These are phyloP conservation scores for Gila orcuttii DNA, from an alignment of 2,113 vertebrate species.

Conservation along the genomic window DNA sequence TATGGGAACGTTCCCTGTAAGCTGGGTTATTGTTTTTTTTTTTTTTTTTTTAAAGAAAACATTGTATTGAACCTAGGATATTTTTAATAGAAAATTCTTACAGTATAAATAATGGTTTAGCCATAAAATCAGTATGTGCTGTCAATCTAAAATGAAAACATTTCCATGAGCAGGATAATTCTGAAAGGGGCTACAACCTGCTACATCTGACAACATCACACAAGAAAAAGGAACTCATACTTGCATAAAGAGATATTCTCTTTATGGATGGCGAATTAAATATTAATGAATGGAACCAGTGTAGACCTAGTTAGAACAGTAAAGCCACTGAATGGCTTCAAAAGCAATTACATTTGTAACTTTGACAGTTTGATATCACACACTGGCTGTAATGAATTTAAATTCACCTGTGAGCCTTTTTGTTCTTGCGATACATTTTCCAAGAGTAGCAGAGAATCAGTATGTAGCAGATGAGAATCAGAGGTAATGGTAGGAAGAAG, in stretches of 20 bases:
- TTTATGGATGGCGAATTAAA: not conserved
- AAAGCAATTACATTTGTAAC: not conserved
- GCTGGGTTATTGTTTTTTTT: no score
- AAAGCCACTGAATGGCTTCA: not conserved
- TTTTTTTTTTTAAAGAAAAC: not conserved
- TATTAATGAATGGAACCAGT: not conserved
- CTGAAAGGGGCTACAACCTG: not conserved
- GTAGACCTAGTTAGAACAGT: not conserved
- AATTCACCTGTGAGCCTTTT: slow-evolving; percentile 67
- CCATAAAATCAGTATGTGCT: not conserved
- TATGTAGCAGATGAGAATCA: slow-evolving; percentile 69
- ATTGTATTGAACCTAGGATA: not conserved
- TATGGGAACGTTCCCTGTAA: no score
- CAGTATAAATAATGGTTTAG: not conserved
- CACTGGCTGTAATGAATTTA: not conserved
- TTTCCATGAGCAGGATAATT: not conserved
- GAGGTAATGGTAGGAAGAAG: slow-evolving; percentile 73
- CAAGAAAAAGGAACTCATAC: not conserved
- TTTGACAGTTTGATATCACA: not conserved
- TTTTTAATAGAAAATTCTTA: not conserved
- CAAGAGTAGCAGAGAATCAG: slow-evolving; percentile 72
- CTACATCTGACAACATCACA: not conserved
- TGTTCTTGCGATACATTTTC: slow-evolving; percentile 72
- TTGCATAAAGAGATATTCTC: not conserved
- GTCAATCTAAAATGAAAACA: not conserved